phyloP scores from a whole-genome alignment of 2,888 invertebrate genomes.

The Brenthis daphne region DNA sequence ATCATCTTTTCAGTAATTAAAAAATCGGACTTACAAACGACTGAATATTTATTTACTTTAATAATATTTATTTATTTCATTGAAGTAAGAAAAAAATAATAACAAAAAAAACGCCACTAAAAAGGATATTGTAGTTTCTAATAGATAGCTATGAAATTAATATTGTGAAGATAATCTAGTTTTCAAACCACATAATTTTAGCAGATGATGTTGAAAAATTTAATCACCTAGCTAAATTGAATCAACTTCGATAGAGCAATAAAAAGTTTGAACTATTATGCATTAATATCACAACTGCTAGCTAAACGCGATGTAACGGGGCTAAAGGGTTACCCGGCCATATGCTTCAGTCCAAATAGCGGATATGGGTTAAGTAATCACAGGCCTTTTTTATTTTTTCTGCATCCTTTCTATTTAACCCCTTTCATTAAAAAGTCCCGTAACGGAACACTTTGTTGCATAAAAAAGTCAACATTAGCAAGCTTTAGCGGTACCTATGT shows the following conservation, averaged over 20 bases:
- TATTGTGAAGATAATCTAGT: background rate
- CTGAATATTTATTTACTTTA: no score
- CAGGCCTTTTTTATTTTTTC: slow-evolving; percentile 67
- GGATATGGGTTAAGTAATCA: slow-evolving; percentile 82
- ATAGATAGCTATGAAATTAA: no score
- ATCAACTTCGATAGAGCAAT: slow-evolving; percentile 42
- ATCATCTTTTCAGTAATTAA: no score
- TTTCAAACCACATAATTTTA: background rate
- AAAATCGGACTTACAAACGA: no score
- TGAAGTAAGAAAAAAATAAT: no score
- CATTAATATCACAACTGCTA: slow-evolving; percentile 75
- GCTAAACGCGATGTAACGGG: slow-evolving; percentile 71
- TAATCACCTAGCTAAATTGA: slow-evolving; percentile 63
- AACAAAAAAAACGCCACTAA: no score
- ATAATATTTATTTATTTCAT: no score
- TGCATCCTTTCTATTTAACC: slow-evolving; percentile 67
- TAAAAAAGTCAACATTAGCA: slow-evolving; percentile 71
- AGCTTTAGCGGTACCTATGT: slow-evolving; percentile 57
- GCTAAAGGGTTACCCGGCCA: slow-evolving; percentile 79
- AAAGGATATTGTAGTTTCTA: no score
- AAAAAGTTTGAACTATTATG: slow-evolving; percentile 62
- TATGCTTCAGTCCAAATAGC: slow-evolving; percentile 65
- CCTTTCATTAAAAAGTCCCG: slow-evolving; percentile 64
- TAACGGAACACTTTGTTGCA: slow-evolving; percentile 58
- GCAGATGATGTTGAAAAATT: background rate